These are phyloP conservation scores for Campylomormyrus numenius DNA, from an alignment of 2,113 vertebrate genomes.

Conservation along the genomic window DNA sequence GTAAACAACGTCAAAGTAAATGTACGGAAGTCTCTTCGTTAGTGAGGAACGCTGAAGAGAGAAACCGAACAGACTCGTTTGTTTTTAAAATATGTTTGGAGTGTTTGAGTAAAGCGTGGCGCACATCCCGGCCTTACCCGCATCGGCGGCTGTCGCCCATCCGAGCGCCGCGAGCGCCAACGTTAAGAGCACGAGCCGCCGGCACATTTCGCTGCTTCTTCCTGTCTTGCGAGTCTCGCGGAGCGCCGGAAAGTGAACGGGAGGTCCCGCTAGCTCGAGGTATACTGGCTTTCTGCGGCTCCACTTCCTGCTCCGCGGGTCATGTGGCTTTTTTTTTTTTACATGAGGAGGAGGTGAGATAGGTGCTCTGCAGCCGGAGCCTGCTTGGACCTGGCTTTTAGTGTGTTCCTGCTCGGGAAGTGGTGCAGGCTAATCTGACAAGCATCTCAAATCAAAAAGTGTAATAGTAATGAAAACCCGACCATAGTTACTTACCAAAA, in stretches of 20 bases:
- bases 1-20: background rate
- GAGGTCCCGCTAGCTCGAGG: constrained; percentile 15
- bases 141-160: constrained; percentile 22
- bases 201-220: constrained; percentile 43
- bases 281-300: constrained; percentile 22
- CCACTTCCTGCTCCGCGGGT: constrained; percentile 61
- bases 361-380: background rate
- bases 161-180: constrained; percentile 39
- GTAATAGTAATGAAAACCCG: background rate
- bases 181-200: constrained; percentile 42
- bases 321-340: constrained; percentile 46
- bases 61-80: background rate
- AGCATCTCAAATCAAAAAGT: background rate
- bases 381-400: background rate
- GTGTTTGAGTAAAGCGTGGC: background rate
- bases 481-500: background rate
- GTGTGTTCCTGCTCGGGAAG: background rate
- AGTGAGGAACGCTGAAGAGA: background rate
- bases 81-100: background rate
- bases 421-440: background rate
- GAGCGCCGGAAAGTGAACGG: constrained; percentile 17
- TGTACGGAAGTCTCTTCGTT: background rate
- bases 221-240: background rate
- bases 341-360: constrained; percentile 26
- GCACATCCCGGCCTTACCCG: constrained; percentile 48